Evolutionary conservation across 92 coral and sea anemone species (phyloP).

Genomic region (Phenganax stokvisi): DNA sequence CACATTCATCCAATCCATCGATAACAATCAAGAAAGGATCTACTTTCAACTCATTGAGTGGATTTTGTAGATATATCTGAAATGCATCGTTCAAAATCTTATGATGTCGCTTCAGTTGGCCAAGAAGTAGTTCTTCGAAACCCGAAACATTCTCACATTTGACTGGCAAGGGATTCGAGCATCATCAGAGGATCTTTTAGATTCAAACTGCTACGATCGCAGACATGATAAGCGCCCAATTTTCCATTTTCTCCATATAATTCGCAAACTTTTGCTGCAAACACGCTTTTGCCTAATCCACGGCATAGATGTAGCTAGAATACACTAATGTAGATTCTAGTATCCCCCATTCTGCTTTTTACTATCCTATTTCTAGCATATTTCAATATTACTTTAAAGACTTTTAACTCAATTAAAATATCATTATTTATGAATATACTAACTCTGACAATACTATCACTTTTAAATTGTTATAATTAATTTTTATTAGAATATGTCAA

Average conservation of each 20-base stretch:
- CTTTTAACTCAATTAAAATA: too few relatives aligned
- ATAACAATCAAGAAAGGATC: slow-evolving; percentile 6
- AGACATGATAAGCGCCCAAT: slow-evolving; percentile 42
- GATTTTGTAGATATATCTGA: too few relatives aligned
- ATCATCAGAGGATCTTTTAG: slow-evolving; percentile 52
- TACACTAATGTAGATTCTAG: too few relatives aligned
- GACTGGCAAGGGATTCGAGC: slow-evolving; percentile 61
- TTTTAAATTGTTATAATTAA: too few relatives aligned
- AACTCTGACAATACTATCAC: too few relatives aligned
- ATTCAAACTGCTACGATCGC: slow-evolving; percentile 51
- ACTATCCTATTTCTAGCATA: too few relatives aligned
- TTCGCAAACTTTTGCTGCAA: slow-evolving; percentile 15
- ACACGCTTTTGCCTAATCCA: slow-evolving; percentile 15
- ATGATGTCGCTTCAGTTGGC: slow-evolving; percentile 18
- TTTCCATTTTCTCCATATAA: not conserved
- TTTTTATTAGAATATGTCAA: too few relatives aligned
- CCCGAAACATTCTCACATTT: slow-evolving; percentile 52
- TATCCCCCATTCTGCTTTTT: too few relatives aligned
- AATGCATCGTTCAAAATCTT: not conserved
- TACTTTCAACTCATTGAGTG: not conserved
- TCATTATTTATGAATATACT: too few relatives aligned
- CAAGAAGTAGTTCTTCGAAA: slow-evolving; percentile 47
- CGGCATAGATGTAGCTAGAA: too few relatives aligned
- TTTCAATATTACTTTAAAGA: too few relatives aligned
- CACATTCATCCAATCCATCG: slow-evolving; percentile 19